Evolutionary conservation across 1,140 invertebrate species (phyloP).

Genomic region (Nasonia vitripennis): DNA sequence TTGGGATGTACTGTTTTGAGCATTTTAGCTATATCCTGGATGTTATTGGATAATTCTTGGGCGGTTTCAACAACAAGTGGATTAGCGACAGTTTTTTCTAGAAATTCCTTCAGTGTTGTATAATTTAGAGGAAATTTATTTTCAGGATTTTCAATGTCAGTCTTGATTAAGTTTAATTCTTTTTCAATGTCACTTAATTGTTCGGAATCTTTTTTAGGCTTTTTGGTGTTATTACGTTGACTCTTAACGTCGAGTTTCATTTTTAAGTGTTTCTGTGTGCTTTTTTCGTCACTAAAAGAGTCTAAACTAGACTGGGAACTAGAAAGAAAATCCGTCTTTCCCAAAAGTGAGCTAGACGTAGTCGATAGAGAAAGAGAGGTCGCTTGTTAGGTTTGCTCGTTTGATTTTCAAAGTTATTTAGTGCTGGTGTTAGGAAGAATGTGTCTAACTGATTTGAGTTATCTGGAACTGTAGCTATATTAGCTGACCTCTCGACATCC

Average conservation of each 20-base stretch:
- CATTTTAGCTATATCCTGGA: not conserved
- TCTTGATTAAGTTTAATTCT: not conserved
- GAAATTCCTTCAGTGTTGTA: not conserved
- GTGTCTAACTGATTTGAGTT: not conserved
- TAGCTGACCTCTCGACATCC: not conserved
- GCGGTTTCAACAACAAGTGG: not conserved
- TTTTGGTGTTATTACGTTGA: not conserved
- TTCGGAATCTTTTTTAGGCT: not conserved
- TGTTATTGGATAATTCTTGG: not conserved
- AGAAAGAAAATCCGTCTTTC: not conserved
- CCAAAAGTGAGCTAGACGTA: too few species aligned
- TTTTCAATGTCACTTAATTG: constrained; percentile 12
- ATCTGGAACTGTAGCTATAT: not conserved
- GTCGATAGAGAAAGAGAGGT: too few species aligned
- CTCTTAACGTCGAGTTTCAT: not conserved
- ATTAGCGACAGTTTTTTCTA: not conserved
- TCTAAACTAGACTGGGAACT: not conserved
- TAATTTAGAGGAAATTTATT: not conserved
- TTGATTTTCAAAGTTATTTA: not conserved
- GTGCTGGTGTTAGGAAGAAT: not conserved
- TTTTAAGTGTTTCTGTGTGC: too few species aligned
- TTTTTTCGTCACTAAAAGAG: not conserved
- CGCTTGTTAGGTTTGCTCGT: not conserved
- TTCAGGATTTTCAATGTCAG: constrained; percentile 18
- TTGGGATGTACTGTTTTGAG: not conserved